Evolutionary conservation across 92 coral and sea anemone genomes (phyloP), one percentile per base, ranked within the genome.

Genomic region (Desmophyllum pertusum): DNA sequence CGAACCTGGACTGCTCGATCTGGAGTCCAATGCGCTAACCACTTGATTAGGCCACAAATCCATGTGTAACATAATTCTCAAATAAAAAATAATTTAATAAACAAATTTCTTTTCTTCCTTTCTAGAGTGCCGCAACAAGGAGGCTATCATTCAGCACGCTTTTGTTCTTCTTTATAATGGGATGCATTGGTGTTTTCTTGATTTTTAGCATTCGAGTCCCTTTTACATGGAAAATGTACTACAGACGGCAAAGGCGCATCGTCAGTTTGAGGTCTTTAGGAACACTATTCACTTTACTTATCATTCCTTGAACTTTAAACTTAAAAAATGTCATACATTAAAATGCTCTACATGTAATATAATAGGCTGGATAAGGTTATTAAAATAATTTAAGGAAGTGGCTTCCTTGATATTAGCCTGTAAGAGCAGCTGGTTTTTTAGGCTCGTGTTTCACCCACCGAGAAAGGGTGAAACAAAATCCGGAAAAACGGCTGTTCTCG

Each of bases 211-310:
- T 69, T 13, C 80, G 75, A 51, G 51, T 91, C 30, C 94, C 94
- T 39, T 37, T 88, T 17, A 69, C 86, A 18, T 91, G 87, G 90
- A 84, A 71, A 63, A 40, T 88, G 51, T 82, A 83, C 82, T 91
- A 73, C 81, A 79, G 94, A 70, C 83, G 94, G 61, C 91, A 84
- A 45, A 59, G 94, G 23, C 91, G 94, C 57, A 77, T 91, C 59
- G 94, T 91, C 63, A 91, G 94, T 64, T 76, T 84, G 48, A 75
- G 82, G 51, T 70, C 87, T 31, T 75, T 84, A 84, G 75, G 86
- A 72, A 72, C 86, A 40, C 27, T 82, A 15, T 82, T 82, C 52
- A 41, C 79, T 25, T 29, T 82, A 19, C 35, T 82, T 57, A 43
- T 41, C 38, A 30, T 40, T n/a, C 33, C 29, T 36, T 68, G 73